Evolutionary conservation across 2,888 invertebrate species (phyloP), one percentile per base, ranked within the genome.

Genomic region (Gari tellinella): DNA sequence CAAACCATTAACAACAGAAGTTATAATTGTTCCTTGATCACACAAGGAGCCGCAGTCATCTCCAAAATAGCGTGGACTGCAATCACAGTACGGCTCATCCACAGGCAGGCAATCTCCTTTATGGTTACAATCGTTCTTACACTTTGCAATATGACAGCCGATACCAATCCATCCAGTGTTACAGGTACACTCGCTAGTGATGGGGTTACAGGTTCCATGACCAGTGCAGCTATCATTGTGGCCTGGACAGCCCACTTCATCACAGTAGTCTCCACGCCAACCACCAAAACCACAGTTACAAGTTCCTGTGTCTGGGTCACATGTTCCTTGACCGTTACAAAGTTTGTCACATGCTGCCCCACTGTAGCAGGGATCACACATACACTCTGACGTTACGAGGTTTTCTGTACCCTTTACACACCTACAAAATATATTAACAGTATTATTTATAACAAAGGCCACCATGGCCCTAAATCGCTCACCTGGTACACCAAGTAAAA

Each of bases 241-340:
- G 14, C 85, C 84, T 0, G 88, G 88, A 67, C 88, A 88, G 10
- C 84, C 86, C 7, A 60, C 51, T 15, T 48, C 69, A n/a, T 84
- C 83, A 66, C 88, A 88, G 56, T 58, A 72, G 10, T 82, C 79
- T 31, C 88, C 88, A 8, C 87, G 56, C 37, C 64, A 78, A 14
- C 84, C 84, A 55, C 66, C 58, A 60, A 82, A 85, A 1, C 86
- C 87, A 72, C 88, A 88, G 53, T 85, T 77, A 72, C 88, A 88
- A 5, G 64, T 72, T 17, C 67, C 74, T 19, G 80, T 74, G 2
- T 23, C 4, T 14, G 45, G 4, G 10, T 67, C 64, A 48, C 85
- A 85, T 19, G 60, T 64, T 2, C 86, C 86, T 1, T 70, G 74
- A 15, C 75, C 70, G 37, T 80, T 80, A 61, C 88, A 88, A 7